These are phyloP conservation scores for Thamnophis sirtalis DNA, from an alignment of 2,113 vertebrate genomes.

Conservation along the genomic window DNA sequence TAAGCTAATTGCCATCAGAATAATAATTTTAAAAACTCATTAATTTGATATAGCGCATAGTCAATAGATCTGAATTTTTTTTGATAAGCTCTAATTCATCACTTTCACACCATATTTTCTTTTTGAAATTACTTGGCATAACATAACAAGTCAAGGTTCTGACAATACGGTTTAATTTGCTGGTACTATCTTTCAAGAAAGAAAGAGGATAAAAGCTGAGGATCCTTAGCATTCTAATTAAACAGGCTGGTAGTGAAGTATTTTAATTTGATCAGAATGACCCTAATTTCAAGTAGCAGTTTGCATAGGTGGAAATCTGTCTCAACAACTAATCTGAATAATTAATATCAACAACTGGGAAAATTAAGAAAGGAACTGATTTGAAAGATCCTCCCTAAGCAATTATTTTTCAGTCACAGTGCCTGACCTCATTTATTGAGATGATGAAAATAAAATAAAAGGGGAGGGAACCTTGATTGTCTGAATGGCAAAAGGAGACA, in stretches of 20 bases:
- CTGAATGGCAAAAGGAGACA: background rate
- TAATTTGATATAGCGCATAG: background rate
- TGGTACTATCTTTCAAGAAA: background rate
- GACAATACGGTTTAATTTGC: background rate
- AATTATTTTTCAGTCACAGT: background rate
- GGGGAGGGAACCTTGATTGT: background rate
- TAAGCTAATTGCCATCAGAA: background rate
- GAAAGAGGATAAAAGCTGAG: background rate
- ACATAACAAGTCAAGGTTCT: background rate
- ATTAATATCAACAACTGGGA: background rate
- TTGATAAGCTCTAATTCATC: background rate
- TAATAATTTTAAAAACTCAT: background rate
- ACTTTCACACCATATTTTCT: background rate
- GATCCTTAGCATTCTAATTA: background rate
- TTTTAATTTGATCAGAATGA: background rate
- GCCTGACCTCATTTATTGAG: background rate
- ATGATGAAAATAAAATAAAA: background rate
- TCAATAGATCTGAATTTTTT: background rate
- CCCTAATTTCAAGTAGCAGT: background rate
- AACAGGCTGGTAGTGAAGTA: background rate
- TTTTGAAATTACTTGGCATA: background rate
- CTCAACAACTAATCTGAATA: conserved; percentile 5
- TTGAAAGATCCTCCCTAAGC: background rate
- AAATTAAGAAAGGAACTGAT: background rate
- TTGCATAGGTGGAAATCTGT: background rate